Base-by-base conservation (phyloP, 1,140 invertebrate genomes). In the Drosophila sulfurigaster region DNA sequence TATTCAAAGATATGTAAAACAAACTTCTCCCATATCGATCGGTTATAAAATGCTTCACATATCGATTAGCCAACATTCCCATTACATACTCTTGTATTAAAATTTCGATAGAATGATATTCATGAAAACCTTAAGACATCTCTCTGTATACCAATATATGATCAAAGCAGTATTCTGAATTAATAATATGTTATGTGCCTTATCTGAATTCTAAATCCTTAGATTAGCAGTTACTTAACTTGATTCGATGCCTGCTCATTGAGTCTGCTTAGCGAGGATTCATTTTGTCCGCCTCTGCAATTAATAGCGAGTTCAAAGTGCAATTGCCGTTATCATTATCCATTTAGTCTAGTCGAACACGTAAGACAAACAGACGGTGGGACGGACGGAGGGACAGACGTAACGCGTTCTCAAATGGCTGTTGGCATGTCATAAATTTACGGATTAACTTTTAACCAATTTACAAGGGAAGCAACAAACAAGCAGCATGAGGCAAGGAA, bases 391-490 rank as follows among this genome's bases (percentile, higher is more conserved):
- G 65, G 70, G 64, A 63, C 66, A 79, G 62, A 75, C 66, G 28
- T 63, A 45, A 74, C 77, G 52, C 58, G 81, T 57, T 77, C 64
- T 51, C 73, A 73, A 81, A 88, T 89, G 81, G 81, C 78, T 88
- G 86, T 88, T 88, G 85, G 85, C 85, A 89, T 88, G 81, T 85
- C 85, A 88, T 88, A 88, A 88, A 88, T 88, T 89, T 79, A 70
- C 81, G 85, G 85, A 88, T 88, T 88, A 88, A 88, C 85, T 88
- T 88, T 88, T 89, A 89, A 88, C 85, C 85, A 88, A 88, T 88
- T 88, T 88, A 88, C 85, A 88, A 82, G 78, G 57, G 54, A n/a
- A 35, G 77, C 73, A 78, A 70, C 81, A 80, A 85, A 69, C 71
- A 83, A 73, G 66, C 35, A 70, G 41, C 30, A 52, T 54, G 11